Evolutionary conservation across 2,888 invertebrate species (phyloP).

Genomic region (Orthosia gracilis): DNA sequence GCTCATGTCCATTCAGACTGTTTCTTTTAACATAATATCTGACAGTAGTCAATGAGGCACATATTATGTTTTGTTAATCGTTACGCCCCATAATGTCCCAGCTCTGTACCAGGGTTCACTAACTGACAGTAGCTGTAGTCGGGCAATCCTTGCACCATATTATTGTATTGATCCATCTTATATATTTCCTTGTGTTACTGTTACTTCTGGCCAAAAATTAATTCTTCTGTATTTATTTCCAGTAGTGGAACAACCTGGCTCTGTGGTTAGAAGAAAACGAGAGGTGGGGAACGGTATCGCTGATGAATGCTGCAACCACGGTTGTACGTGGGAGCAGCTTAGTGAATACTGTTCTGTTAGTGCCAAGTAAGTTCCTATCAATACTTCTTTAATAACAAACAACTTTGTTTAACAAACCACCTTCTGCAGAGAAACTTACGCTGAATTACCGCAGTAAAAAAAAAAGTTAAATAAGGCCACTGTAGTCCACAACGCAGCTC

Average conservation of each 20-base stretch:
- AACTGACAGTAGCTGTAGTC: neutral
- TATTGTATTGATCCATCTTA: too few relatives aligned
- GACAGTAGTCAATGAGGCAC: neutral
- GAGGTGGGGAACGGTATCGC: constrained; percentile 81
- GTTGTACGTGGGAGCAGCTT: constrained; percentile 85
- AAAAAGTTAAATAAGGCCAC: neutral
- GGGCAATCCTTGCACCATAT: neutral
- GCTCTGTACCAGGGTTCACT: neutral
- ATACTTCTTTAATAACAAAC: neutral
- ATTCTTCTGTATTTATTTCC: constrained; percentile 58
- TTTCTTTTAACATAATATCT: neutral
- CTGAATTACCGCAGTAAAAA: neutral
- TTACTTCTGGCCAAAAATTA: constrained; percentile 1
- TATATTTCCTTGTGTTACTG: neutral
- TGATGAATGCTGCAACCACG: constrained; percentile 86
- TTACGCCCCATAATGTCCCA: neutral
- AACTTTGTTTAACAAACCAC: neutral
- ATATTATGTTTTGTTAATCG: neutral
- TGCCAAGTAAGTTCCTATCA: constrained; percentile 77
- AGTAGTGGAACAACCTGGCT: constrained; percentile 86
- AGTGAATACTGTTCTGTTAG: constrained; percentile 87
- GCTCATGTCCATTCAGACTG: neutral
- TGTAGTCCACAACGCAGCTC: neutral
- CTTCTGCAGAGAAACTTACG: neutral
- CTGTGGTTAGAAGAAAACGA: constrained; percentile 79